phyloP scores from a whole-genome alignment of 2,797 vertebrate genomes.

The Peromyscus attwateri region DNA sequence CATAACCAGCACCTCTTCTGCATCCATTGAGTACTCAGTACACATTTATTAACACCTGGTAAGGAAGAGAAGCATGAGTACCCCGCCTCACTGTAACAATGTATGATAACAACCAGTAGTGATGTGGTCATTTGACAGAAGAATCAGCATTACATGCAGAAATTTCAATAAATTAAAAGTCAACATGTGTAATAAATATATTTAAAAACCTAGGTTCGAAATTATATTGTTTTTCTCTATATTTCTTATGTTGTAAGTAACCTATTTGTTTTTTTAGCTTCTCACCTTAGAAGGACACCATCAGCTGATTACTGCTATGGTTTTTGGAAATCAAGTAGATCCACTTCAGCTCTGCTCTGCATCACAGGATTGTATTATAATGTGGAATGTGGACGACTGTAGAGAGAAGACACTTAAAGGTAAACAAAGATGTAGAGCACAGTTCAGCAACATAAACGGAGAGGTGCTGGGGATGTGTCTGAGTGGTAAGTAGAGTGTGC shows the following conservation, averaged over 20 bases:
- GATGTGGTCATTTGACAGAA: neutral
- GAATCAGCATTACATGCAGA: neutral
- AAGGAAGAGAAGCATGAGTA: neutral
- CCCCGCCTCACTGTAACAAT: rapidly evolving
- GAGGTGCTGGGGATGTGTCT: neutral
- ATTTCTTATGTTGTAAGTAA: neutral
- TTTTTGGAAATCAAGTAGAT: slow-evolving; percentile 81
- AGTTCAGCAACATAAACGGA: neutral
- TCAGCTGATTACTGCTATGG: slow-evolving; percentile 84
- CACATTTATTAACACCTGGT: neutral
- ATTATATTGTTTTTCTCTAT: neutral
- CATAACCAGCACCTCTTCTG: too few relatives aligned
- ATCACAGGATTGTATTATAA: slow-evolving; percentile 84
- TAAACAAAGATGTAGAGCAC: slow-evolving; percentile 13
- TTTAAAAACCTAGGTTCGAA: neutral
- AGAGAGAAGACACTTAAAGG: slow-evolving; percentile 79
- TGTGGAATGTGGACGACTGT: slow-evolving; percentile 87
- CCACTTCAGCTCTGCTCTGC: slow-evolving; percentile 86
- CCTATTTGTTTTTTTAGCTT: slow-evolving; percentile 79
- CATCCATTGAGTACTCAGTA: rapidly evolving
- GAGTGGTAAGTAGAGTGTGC: neutral
- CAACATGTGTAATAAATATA: neutral
- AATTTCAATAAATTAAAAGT: neutral
- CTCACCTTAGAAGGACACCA: slow-evolving; percentile 85
- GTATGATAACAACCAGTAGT: rapidly evolving